A percentile compares a stretch with the other conserved stretches of the same genome.
phyloP scores from a whole-genome alignment of 2,888 invertebrate genomes.

The Steinernema hermaphroditum region DNA sequence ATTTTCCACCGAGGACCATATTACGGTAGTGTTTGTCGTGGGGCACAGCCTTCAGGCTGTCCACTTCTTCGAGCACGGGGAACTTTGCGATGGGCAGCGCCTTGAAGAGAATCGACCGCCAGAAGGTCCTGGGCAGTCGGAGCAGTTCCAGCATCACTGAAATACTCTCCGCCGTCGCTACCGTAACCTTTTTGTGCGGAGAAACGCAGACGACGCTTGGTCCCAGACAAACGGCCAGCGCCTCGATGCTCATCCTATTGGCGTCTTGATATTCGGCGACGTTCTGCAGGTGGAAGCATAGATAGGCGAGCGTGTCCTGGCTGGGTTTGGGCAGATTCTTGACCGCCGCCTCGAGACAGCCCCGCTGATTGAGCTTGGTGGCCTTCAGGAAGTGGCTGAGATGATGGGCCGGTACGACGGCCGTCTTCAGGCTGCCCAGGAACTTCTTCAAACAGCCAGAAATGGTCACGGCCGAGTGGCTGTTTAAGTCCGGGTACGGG shows the following conservation, averaged over 20 bases:
- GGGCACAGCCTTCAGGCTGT: no score
- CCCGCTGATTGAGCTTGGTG: slow-evolving; percentile 66
- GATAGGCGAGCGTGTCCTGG: slow-evolving; percentile 88
- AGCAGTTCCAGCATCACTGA: slow-evolving; percentile 28
- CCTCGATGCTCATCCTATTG: slow-evolving; percentile 87
- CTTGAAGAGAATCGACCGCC: slow-evolving; percentile 5
- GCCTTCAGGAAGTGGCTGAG: slow-evolving; percentile 82
- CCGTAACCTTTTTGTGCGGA: not conserved
- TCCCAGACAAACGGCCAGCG: slow-evolving; percentile 87
- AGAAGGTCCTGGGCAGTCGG: slow-evolving; percentile 17
- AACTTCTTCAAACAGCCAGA: slow-evolving; percentile 95
- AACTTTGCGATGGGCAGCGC: not conserved
- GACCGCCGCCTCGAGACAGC: slow-evolving; percentile 74
- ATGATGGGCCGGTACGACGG: slow-evolving; percentile 80
- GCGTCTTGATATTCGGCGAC: slow-evolving; percentile 67
- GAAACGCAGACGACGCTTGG: slow-evolving; percentile 83
- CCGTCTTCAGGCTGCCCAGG: slow-evolving; percentile 80
- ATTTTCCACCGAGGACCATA: no score
- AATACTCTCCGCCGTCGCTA: not conserved
- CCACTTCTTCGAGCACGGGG: no score
- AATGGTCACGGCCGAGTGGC: slow-evolving; percentile 85
- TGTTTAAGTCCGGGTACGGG: slow-evolving; percentile 82
- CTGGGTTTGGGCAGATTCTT: slow-evolving; percentile 86
- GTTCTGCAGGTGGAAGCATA: slow-evolving; percentile 84
- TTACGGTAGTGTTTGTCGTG: no score